Conservation (phyloP, 2,797 vertebrate genomes). For the Gymnothorax reevesii region DNA sequence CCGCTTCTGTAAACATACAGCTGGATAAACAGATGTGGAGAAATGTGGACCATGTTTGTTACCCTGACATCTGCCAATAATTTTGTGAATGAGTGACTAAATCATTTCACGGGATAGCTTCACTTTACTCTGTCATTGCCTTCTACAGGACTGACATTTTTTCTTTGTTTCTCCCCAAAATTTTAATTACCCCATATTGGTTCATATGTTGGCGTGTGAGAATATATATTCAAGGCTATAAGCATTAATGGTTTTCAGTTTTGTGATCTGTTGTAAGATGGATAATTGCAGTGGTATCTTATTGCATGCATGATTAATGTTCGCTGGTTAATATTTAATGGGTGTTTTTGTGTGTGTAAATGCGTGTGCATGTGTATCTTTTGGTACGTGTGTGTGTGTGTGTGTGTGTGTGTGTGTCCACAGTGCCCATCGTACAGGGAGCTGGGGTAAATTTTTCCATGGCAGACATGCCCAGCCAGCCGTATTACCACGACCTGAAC, state of each 20-base stretch:
- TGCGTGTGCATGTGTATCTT: neutral
- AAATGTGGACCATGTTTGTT: neutral
- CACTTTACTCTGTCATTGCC: neutral
- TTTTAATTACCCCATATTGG: too few relatives aligned
- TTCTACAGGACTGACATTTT: neutral
- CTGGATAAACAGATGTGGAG: neutral
- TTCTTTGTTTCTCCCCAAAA: too few relatives aligned
- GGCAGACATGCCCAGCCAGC: constrained; percentile 95
- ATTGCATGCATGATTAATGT: neutral
- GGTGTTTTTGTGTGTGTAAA: neutral
- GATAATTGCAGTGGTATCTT: neutral
- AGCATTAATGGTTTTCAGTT: too few relatives aligned
- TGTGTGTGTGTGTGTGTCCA: neutral
- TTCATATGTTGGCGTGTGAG: too few relatives aligned
- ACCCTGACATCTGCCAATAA: neutral
- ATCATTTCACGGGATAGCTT: neutral
- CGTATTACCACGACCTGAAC: constrained; percentile 98
- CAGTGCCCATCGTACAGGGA: constrained; percentile 87
- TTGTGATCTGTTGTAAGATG: too few relatives aligned
- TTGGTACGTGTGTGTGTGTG: constrained; percentile 1
- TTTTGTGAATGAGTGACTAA: neutral
- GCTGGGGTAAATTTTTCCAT: constrained; percentile 94
- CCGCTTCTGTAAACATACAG: neutral
- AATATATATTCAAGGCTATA: too few relatives aligned
- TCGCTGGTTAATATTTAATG: neutral